phyloP scores from a whole-genome alignment of 2,113 vertebrate genomes.

The Blennius ocellaris region DNA sequence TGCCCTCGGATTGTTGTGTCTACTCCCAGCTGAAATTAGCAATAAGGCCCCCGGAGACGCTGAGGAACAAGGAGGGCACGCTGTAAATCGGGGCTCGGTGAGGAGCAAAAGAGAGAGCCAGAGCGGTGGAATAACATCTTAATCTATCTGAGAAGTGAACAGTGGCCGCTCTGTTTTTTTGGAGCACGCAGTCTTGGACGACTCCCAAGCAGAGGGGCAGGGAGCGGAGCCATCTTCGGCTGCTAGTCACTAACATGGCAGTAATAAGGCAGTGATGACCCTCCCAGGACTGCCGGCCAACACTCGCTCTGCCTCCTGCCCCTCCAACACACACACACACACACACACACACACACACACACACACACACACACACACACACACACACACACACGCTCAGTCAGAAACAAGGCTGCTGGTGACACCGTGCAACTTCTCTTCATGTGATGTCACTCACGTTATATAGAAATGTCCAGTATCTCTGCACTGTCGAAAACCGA shows the following conservation, averaged over 20 bases:
- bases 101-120: conserved; percentile 28
- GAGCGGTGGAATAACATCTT: conserved; percentile 81
- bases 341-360: conserved; percentile 40
- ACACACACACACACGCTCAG: no score
- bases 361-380: no score
- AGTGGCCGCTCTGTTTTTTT: conserved; percentile 82
- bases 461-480: no score
- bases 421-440: conserved; percentile 4
- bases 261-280: conserved; percentile 77
- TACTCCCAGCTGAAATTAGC: conserved; percentile 57
- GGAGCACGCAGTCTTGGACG: conserved; percentile 79
- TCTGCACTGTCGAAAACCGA: neutral
- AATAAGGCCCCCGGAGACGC: conserved; percentile 46
- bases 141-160: conserved; percentile 80
- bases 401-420: conserved; percentile 5
- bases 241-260: conserved; percentile 76
- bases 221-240: conserved; percentile 77
- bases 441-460: conserved; percentile 4
- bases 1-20: conserved; percentile 57
- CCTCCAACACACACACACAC: conserved; percentile 49
- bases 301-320: conserved; percentile 53
- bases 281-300: conserved; percentile 70
- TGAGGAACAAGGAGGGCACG: conserved; percentile 33
- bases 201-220: conserved; percentile 74
- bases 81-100: conserved; percentile 39